These are phyloP conservation scores for Diloba caeruleocephala DNA, from an alignment of 2,888 invertebrate species.

Conservation along the genomic window DNA sequence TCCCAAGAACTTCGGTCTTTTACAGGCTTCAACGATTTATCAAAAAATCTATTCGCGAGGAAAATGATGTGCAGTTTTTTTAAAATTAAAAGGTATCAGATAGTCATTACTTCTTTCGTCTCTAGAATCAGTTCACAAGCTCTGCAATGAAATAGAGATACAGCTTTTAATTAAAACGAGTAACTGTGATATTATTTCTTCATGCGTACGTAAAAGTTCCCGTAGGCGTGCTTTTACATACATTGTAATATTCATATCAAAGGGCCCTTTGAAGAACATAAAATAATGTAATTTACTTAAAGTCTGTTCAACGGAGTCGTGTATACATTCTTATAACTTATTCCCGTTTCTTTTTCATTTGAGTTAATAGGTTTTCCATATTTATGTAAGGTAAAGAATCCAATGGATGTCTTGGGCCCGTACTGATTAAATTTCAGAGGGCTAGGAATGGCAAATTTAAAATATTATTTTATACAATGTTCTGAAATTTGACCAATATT, in stretches of 20 bases:
- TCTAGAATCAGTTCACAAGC: neutral
- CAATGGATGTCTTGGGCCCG: no score
- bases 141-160: neutral
- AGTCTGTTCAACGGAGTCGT: conserved; percentile 3
- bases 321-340: conserved; percentile 3
- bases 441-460: no score
- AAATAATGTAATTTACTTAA: conserved; percentile 26
- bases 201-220: neutral
- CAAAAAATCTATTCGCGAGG: no score
- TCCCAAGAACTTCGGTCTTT: no score
- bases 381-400: no score
- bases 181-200: neutral
- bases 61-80: no score
- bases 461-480: no score
- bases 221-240: conserved; percentile 5
- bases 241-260: conserved; percentile 30
- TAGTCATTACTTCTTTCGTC: neutral
- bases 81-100: no score
- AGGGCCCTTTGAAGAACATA: conserved; percentile 13
- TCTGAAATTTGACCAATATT: no score
- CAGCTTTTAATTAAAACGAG: conserved; percentile 18
- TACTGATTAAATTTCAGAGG: no score
- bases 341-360: neutral
- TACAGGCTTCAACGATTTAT: no score
- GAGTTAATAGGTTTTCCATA: no score